These are phyloP conservation scores for Pyrochroa serraticornis DNA, from an alignment of 2,888 invertebrate genomes.

Conservation along the genomic window DNA sequence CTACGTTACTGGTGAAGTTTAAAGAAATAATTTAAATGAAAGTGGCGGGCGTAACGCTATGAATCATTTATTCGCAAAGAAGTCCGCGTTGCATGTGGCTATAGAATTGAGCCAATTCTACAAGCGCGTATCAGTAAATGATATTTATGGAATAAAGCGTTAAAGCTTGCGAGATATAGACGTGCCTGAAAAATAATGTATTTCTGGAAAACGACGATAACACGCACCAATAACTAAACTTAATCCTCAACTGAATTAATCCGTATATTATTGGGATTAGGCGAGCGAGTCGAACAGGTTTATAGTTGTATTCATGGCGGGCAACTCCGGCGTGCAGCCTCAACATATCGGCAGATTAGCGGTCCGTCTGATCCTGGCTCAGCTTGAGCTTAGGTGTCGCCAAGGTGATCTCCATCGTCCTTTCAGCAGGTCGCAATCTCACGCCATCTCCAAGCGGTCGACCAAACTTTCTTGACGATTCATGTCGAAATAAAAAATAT, in stretches of 20 bases:
- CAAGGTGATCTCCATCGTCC: slow-evolving; percentile 47
- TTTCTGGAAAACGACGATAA: slow-evolving; percentile 57
- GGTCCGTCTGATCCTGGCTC: slow-evolving; percentile 58
- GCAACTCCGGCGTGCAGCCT: slow-evolving; percentile 65
- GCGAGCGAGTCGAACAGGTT: slow-evolving; percentile 51
- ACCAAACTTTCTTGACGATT: not conserved
- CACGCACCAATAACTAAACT: slow-evolving; percentile 57
- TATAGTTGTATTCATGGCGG: slow-evolving; percentile 44
- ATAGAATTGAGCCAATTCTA: no score
- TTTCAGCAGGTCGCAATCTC: slow-evolving; percentile 27
- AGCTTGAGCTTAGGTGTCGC: slow-evolving; percentile 48
- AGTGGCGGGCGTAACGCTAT: no score
- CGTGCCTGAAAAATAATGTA: slow-evolving; percentile 19
- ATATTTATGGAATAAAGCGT: slow-evolving; percentile 10
- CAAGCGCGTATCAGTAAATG: slow-evolving; percentile 3
- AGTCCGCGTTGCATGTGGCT: no score
- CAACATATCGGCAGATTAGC: slow-evolving; percentile 72
- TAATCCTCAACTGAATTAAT: slow-evolving; percentile 58
- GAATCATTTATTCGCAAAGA: no score
- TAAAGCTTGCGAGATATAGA: slow-evolving; percentile 8
- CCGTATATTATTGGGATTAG: slow-evolving; percentile 58
- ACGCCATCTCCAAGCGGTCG: slow-evolving; percentile 1
- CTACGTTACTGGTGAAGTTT: no score
- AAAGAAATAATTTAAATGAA: no score
- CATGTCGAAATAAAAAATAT: no score